phyloP scores from a whole-genome alignment of 2,113 vertebrate species.

The Myxocyprinus asiaticus region DNA sequence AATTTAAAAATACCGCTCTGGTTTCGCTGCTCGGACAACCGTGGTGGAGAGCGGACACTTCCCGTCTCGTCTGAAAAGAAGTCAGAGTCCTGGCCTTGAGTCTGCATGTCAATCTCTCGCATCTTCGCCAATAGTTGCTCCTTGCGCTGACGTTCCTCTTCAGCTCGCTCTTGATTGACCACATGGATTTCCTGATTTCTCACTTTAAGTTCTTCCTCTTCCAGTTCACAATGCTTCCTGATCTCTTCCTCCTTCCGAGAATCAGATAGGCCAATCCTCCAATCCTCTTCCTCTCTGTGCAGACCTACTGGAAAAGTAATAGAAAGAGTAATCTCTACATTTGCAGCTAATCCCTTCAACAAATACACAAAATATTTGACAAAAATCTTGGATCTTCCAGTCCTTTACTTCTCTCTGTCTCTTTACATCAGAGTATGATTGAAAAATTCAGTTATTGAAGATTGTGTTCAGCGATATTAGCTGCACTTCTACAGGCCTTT shows the following conservation, averaged over 20 bases:
- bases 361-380: too few species aligned
- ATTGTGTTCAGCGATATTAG: too few species aligned
- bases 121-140: slow-evolving; percentile 87
- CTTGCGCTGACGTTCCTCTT: slow-evolving; percentile 76
- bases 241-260: slow-evolving; percentile 70
- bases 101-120: slow-evolving; percentile 83
- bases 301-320: slow-evolving; percentile 59
- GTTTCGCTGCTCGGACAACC: slow-evolving; percentile 67
- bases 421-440: too few species aligned
- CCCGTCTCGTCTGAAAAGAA: slow-evolving; percentile 55
- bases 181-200: slow-evolving; percentile 64
- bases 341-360: background rate
- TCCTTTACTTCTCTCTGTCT: too few species aligned
- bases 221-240: slow-evolving; percentile 67
- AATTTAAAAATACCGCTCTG: slow-evolving; percentile 56
- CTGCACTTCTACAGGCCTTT: too few species aligned
- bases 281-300: slow-evolving; percentile 65
- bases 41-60: slow-evolving; percentile 54
- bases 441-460: too few species aligned
- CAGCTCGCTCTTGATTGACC: slow-evolving; percentile 58
- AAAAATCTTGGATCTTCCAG: too few species aligned
- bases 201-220: slow-evolving; percentile 62
- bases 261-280: slow-evolving; percentile 48
- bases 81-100: slow-evolving; percentile 54
- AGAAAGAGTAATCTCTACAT: background rate